A percentile compares a stretch with the other conserved stretches of the same genome.
phyloP scores from a whole-genome alignment of 53 echinoderm and acorn worm genomes.

The Zoroaster sp. region DNA sequence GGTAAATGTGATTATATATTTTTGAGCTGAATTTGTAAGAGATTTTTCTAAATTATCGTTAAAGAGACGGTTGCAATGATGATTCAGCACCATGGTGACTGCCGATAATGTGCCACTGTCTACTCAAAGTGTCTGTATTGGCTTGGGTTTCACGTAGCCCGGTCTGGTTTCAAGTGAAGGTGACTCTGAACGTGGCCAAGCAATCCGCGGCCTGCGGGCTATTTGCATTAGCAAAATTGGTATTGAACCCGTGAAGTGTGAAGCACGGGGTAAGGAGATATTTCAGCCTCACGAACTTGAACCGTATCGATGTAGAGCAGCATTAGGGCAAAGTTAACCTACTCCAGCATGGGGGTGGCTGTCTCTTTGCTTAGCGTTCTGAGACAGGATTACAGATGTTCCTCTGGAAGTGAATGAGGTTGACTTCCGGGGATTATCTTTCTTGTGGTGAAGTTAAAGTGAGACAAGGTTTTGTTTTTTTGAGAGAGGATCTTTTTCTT shows the following conservation, averaged over 20 bases:
- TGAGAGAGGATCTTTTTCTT: neutral
- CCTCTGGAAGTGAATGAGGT: conserved; percentile 37
- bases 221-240: conserved; percentile 81
- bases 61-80: conserved; percentile 10
- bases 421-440: conserved; percentile 52
- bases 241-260: conserved; percentile 64
- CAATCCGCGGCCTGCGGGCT: conserved; percentile 52
- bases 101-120: conserved; percentile 45
- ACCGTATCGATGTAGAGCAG: conserved; percentile 25
- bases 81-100: conserved; percentile 34
- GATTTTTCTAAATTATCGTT: neutral
- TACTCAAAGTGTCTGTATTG: conserved; percentile 32
- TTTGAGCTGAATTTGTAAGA: neutral
- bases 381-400: conserved; percentile 49
- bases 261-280: conserved; percentile 40
- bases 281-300: conserved; percentile 32
- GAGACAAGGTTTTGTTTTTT: conserved; percentile 26
- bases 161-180: conserved; percentile 41
- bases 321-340: conserved; percentile 38
- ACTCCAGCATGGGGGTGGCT: neutral
- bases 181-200: conserved; percentile 27
- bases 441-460: conserved; percentile 7
- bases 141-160: conserved; percentile 25
- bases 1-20: neutral
- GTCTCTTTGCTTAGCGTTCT: conserved; percentile 12